phyloP scores from a whole-genome alignment of 2,888 invertebrate species.

The Asteroscopus sphinx region DNA sequence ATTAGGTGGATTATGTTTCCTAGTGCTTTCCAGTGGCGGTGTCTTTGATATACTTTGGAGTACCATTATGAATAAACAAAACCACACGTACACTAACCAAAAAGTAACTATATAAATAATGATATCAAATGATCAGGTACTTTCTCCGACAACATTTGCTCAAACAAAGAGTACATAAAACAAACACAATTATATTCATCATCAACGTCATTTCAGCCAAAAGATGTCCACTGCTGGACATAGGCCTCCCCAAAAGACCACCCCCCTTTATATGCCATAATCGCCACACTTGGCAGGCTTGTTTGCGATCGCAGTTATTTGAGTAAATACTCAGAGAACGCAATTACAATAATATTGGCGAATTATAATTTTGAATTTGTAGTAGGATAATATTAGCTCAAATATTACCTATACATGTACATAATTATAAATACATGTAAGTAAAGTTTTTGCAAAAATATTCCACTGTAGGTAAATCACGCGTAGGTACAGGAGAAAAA shows the following conservation, averaged over 20 bases:
- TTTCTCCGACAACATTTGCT: conserved; percentile 15
- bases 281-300: too few relatives aligned
- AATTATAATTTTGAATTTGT: conserved; percentile 8
- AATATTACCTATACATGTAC: too few relatives aligned
- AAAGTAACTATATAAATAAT: conserved; percentile 5
- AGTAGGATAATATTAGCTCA: not conserved
- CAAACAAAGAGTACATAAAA: conserved; percentile 1
- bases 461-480: too few relatives aligned
- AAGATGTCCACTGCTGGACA: too few relatives aligned
- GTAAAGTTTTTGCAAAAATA: too few relatives aligned
- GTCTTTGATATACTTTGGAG: conserved; percentile 24
- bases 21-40: conserved; percentile 13
- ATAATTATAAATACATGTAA: too few relatives aligned
- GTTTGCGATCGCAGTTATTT: too few relatives aligned
- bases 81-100: not conserved
- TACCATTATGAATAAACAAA: not conserved
- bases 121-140: conserved; percentile 13
- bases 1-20: conserved; percentile 27
- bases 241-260: too few relatives aligned
- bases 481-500: too few relatives aligned
- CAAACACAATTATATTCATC: not conserved
- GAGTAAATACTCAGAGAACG: not conserved
- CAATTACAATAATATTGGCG: not conserved
- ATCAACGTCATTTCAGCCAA: too few relatives aligned
- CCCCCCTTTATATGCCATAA: too few relatives aligned